These are phyloP conservation scores for Chironomus tentans DNA, from an alignment of 2,888 invertebrate species.

Conservation along the genomic window DNA sequence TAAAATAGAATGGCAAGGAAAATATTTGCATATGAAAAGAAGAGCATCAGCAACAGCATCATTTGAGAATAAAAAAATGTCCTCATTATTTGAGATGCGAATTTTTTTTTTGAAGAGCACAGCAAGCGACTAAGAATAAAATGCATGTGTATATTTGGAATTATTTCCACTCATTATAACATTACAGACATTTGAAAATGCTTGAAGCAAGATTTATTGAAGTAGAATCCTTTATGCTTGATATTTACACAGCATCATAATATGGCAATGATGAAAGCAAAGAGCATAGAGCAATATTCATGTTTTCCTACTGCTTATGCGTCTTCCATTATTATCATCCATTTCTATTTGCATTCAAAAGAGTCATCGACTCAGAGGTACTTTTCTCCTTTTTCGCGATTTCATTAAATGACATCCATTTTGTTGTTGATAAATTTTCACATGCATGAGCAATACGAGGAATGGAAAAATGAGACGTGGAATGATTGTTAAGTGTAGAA, in stretches of 20 bases:
- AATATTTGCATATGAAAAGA: neutral
- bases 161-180: constrained; percentile 2
- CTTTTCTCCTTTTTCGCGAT: neutral
- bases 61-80: neutral
- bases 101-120: neutral
- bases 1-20: neutral
- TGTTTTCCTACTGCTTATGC: too few species aligned
- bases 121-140: too few species aligned
- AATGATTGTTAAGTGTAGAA: too few species aligned
- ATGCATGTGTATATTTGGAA: neutral
- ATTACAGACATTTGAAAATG: neutral
- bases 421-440: neutral
- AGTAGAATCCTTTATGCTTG: neutral
- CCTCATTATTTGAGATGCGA: neutral
- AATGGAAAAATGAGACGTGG: too few species aligned
- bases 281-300: too few species aligned
- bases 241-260: neutral
- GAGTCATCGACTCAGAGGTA: neutral
- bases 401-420: neutral
- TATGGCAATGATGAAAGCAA: neutral
- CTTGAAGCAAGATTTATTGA: neutral
- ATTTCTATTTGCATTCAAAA: neutral
- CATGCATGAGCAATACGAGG: too few species aligned
- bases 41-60: neutral
- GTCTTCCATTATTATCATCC: neutral